Conservation (phyloP, 2,113 vertebrate genomes). For the Saccopteryx leptura region DNA sequence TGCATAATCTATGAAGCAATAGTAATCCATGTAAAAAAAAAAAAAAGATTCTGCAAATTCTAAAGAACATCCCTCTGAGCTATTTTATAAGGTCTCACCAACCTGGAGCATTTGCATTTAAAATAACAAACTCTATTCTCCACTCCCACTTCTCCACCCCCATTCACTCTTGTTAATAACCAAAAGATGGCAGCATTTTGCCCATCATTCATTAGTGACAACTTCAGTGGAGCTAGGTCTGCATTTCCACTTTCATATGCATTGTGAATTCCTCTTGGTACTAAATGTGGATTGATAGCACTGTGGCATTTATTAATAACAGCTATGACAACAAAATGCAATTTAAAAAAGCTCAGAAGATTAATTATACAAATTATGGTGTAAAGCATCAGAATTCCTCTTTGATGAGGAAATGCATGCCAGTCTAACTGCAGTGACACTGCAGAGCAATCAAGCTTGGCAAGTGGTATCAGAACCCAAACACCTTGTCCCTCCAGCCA, state of each 20-base stretch:
- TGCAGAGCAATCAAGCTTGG: constrained; percentile 25
- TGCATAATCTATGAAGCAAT: neutral
- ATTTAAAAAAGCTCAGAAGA: constrained; percentile 66
- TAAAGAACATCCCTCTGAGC: neutral
- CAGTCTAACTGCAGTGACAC: constrained; percentile 8
- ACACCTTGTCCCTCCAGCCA: neutral
- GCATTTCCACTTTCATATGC: constrained; percentile 15
- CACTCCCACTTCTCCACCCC: neutral
- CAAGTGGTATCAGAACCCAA: constrained; percentile 51
- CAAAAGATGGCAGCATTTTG: constrained; percentile 88
- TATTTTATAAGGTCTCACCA: constrained; percentile 19
- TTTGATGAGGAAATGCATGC: constrained; percentile 41
- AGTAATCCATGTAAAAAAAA: neutral
- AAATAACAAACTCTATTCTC: constrained; percentile 51
- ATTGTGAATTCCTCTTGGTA: constrained; percentile 19
- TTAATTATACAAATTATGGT: constrained; percentile 75
- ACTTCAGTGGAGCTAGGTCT: constrained; percentile 2
- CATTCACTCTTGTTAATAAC: constrained; percentile 74
- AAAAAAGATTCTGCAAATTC: constrained; percentile 15
- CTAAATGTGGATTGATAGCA: constrained; percentile 61
- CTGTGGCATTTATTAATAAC: constrained; percentile 75
- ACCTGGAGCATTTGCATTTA: neutral
- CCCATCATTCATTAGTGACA: constrained; percentile 77
- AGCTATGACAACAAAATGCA: constrained; percentile 48
- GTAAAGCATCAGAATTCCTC: constrained; percentile 61